Base-by-base conservation (phyloP, 2,888 invertebrate species). In the Aphodius sticticus region DNA sequence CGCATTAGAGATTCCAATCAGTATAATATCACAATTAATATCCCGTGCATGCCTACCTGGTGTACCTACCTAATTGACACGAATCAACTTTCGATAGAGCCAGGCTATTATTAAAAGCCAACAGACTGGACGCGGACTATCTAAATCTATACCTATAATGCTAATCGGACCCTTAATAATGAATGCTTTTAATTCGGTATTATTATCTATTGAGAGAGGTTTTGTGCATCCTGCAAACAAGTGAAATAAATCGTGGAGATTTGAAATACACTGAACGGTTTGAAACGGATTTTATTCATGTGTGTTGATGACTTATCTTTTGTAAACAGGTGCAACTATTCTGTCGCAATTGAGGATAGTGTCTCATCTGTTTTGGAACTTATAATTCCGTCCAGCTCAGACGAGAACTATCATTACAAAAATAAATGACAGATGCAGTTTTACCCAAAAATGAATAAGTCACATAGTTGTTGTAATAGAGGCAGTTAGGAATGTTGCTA, bases 21-120 rank as follows among this genome's bases (percentile, higher is more conserved):
- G 53, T 53, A 53, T 53, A 53, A 53, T 53, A 53, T 53, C 53
- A 53, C 53, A 53, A 53, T 53, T 53, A 53, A 53, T 53, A 53
- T 53, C 9, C 53, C 53, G 53, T 53, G 53, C 53, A 53, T 53
- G 53, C 12, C 53, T 53, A 53, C 53, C 53, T 53, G 53, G 2
- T 53, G 53, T 53, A 53, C 53, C 53, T 53, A 53, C 53, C 53
- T 53, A 53, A 53, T 53, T 53, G 53, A 53, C 53, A 53, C 53
- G 4, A 53, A 53, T 53, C 53, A 53, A 53, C 53, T 53, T 53
- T 53, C 53, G 53, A 53, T 53, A 53, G 12, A 53, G 12, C 53
- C 53, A 53, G 12, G 1, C 53, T 12, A 53, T 53, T 53, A 53
- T 12, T 53, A 53, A 53, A 53, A 53, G 7, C 53, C 53, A 53